Conservation (phyloP, 2,888 invertebrate genomes). For the Caenorhabditis imperialis region DNA sequence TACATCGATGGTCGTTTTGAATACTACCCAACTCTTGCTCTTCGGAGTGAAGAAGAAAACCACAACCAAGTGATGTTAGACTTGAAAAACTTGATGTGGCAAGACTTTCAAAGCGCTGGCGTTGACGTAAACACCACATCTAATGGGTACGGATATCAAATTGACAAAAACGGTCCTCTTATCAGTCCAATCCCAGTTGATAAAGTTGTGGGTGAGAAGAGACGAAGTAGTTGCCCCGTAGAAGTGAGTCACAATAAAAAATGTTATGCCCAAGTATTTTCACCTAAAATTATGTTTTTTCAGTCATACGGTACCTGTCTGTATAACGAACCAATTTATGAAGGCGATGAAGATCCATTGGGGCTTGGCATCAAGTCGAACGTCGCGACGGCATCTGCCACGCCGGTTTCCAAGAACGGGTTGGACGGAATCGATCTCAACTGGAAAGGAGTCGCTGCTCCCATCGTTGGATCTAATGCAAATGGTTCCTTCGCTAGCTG, state of each 20-base stretch:
- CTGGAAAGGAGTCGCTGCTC: conserved; percentile 24
- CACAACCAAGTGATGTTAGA: background rate
- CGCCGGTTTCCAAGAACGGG: conserved; percentile 23
- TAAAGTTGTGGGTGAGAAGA: background rate
- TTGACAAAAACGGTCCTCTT: conserved; percentile 1
- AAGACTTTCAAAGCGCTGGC: conserved; percentile 25
- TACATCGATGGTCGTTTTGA: conserved; percentile 38
- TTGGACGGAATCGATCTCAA: conserved; percentile 44
- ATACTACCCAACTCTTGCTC: conserved; percentile 26
- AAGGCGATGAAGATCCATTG: conserved; percentile 71
- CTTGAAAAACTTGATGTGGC: conserved; percentile 24
- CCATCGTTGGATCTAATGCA: conserved; percentile 6
- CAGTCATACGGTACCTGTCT: conserved; percentile 54
- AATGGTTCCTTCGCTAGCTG: conserved; percentile 42
- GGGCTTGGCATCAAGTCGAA: conserved; percentile 28
- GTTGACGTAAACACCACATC: conserved; percentile 32
- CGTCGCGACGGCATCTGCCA: background rate
- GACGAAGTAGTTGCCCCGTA: conserved; percentile 33
- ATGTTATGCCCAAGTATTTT: too few relatives aligned
- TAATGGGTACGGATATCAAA: conserved; percentile 25
- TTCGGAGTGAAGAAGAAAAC: conserved; percentile 2
- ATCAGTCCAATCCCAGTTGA: conserved; percentile 8
- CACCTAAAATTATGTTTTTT: conserved; percentile 43
- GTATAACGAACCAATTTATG: conserved; percentile 73
- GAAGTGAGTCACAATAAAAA: too few relatives aligned